Evolutionary conservation across 1,140 invertebrate genomes (phyloP).

Genomic region (Zaprionus lachaisei): DNA sequence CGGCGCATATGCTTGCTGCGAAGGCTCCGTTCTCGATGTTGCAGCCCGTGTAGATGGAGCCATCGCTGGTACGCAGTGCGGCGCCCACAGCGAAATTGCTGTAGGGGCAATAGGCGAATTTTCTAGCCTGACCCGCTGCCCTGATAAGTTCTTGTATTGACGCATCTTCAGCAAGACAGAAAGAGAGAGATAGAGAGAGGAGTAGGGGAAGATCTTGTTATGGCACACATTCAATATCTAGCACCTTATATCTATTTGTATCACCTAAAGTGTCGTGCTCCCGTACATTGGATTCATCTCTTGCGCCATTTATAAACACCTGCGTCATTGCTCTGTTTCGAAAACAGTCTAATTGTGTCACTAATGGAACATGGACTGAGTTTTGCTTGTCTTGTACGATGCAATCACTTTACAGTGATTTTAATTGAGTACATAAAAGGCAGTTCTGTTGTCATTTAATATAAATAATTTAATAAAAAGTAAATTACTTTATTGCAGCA

Average conservation of each 20-base stretch:
- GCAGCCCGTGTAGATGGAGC: constrained; percentile 89
- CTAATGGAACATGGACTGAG: neutral
- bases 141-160: constrained; percentile 88
- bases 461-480: neutral
- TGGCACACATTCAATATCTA: neutral
- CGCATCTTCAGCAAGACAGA: constrained; percentile 84
- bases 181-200: neutral
- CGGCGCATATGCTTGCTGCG: constrained; percentile 94
- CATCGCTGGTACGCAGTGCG: constrained; percentile 91
- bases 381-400: neutral
- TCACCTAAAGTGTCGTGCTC: constrained; percentile 67
- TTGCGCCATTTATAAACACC: constrained; percentile 69
- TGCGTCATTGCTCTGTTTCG: constrained; percentile 55
- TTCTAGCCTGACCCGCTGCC: constrained; percentile 87
- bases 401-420: neutral
- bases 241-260: neutral
- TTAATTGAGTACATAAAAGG: neutral
- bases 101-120: constrained; percentile 93
- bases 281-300: constrained; percentile 60
- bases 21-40: constrained; percentile 96
- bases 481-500: neutral
- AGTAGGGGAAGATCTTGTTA: neutral
- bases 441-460: neutral
- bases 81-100: constrained; percentile 95
- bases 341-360: constrained; percentile 30